Percentiles rank a stretch among this genome's conserved stretches.
These are phyloP conservation scores for Urocitellus parryii DNA, from an alignment of 2,113 vertebrate genomes.

Conservation along the genomic window DNA sequence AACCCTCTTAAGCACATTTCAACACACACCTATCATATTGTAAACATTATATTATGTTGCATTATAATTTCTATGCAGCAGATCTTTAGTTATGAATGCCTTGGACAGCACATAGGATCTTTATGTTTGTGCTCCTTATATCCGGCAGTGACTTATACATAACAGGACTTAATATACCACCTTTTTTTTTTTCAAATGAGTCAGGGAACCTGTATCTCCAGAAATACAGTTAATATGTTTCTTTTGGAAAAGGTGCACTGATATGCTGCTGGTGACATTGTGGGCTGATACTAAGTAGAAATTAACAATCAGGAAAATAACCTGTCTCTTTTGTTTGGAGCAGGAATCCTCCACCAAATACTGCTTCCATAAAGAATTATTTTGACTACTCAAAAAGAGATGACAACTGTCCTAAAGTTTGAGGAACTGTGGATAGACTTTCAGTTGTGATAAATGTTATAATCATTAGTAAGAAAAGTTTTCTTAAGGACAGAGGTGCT, in stretches of 20 bases:
- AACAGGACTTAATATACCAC: not conserved
- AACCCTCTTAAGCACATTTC: slow-evolving; percentile 55
- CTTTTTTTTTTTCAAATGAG: not conserved
- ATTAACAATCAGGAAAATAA: not conserved
- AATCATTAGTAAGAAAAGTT: not conserved
- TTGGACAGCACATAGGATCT: not conserved
- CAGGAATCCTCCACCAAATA: not conserved
- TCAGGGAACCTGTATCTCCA: not conserved
- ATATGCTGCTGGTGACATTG: not conserved
- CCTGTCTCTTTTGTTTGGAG: not conserved
- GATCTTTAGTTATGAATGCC: not conserved
- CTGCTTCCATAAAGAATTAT: not conserved
- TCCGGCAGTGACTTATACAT: not conserved
- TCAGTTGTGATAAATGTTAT: not conserved
- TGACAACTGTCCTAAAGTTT: not conserved
- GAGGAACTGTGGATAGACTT: not conserved
- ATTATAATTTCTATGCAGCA: not conserved
- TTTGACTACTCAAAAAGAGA: not conserved
- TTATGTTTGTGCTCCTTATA: not conserved
- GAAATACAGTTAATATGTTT: not conserved
- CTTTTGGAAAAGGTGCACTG: not conserved
- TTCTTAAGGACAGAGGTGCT: not conserved
- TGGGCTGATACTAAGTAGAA: not conserved
- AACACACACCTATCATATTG: slow-evolving; percentile 5
- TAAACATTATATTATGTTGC: not conserved